Conservation (phyloP, 2,113 vertebrate species). For the Tachuris rubrigastra region DNA sequence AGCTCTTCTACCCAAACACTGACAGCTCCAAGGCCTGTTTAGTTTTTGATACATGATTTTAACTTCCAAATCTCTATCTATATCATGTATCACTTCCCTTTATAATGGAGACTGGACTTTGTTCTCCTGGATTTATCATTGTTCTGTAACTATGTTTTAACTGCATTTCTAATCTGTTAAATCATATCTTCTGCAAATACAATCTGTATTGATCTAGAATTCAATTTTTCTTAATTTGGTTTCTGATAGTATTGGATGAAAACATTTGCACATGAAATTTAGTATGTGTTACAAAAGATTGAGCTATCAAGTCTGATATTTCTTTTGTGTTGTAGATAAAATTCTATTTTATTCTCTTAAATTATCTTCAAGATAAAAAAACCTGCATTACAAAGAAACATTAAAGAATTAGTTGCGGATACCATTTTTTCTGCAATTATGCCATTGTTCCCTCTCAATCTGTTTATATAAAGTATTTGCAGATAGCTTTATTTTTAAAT, state of each 20-base stretch:
- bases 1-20: neutral
- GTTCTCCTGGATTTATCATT: neutral
- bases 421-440: neutral
- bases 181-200: neutral
- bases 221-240: conserved; percentile 6
- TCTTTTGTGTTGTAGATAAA: neutral
- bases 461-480: neutral
- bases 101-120: neutral
- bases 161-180: neutral
- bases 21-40: neutral
- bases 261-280: neutral
- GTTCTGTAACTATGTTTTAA: neutral
- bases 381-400: neutral
- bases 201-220: neutral
- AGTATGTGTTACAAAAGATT: neutral
- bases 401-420: neutral
- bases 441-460: neutral
- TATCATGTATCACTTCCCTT: neutral
- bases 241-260: neutral
- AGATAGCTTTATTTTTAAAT: neutral
- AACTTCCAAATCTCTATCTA: neutral
- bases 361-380: neutral
- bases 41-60: neutral
- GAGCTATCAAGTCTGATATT: neutral
- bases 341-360: neutral